Percentiles rank a stretch among this genome's conserved stretches.
These are phyloP conservation scores for Epizoanthus scotinus DNA, from an alignment of 92 coral and sea anemone species.

Conservation along the genomic window DNA sequence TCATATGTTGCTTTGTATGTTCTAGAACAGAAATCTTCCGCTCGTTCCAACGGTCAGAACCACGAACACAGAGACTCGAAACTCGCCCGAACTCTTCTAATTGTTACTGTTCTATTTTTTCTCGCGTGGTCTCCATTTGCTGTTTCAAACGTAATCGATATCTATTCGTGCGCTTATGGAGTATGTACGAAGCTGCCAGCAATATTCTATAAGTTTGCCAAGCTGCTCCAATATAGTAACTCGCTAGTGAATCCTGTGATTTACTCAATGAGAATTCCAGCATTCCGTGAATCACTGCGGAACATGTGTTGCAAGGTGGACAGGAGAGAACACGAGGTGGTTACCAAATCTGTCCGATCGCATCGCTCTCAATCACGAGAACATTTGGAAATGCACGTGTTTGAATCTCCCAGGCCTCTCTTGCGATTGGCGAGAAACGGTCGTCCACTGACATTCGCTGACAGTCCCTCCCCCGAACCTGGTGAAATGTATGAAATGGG, in stretches of 20 bases:
- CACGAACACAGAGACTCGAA: conserved; percentile 45
- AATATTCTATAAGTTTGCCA: conserved; percentile 39
- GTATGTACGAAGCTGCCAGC: conserved; percentile 23
- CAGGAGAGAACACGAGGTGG: neutral
- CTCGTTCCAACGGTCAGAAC: conserved; percentile 35
- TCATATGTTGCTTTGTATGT: conserved; percentile 22
- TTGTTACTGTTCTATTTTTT: conserved; percentile 42
- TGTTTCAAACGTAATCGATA: conserved; percentile 45
- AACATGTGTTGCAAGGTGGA: neutral
- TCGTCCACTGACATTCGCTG: neutral
- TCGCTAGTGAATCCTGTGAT: conserved; percentile 56
- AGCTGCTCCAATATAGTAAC: conserved; percentile 59
- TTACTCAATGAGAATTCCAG: conserved; percentile 56
- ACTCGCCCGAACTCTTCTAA: conserved; percentile 51
- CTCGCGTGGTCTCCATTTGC: conserved; percentile 63
- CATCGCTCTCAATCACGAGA: conserved; percentile 3
- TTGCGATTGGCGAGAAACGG: neutral
- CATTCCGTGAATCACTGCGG: conserved; percentile 41
- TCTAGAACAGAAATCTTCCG: conserved; percentile 33
- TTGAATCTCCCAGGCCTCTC: conserved; percentile 20
- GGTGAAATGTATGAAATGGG: neutral
- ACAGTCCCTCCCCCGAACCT: neutral
- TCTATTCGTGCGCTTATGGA: conserved; percentile 33
- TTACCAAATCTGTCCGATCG: neutral
- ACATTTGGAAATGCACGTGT: neutral